phyloP scores from a whole-genome alignment of 2,888 invertebrate genomes.

The Netelia melanura region DNA sequence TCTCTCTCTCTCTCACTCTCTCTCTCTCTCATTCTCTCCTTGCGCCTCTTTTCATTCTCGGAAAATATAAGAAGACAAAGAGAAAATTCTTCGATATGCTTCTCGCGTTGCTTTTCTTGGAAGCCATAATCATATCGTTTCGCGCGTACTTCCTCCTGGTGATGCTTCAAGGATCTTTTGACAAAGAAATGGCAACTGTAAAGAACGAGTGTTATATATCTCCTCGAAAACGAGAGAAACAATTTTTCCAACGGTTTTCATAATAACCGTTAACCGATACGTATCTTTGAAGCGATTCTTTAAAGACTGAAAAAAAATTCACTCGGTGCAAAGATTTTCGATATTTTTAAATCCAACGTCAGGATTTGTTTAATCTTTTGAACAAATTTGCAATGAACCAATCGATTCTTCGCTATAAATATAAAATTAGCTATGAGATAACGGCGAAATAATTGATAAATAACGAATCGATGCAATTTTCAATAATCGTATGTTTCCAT shows the following conservation, averaged over 20 bases:
- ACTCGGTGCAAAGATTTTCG: no score
- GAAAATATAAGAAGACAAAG: conserved; percentile 30
- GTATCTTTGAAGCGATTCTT: not conserved
- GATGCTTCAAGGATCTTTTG: conserved; percentile 12
- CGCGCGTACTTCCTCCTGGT: no score
- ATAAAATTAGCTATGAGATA: no score
- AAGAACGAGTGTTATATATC: not conserved
- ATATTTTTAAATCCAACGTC: no score
- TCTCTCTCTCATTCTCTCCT: no score
- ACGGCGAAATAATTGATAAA: no score
- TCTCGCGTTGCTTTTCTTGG: conserved; percentile 19
- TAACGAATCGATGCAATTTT: no score
- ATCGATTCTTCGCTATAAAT: no score
- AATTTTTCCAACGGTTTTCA: not conserved
- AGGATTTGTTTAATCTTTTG: no score
- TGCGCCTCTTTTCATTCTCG: not conserved
- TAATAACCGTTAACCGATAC: not conserved
- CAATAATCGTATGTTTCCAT: no score
- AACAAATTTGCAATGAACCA: no score
- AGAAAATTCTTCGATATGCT: conserved; percentile 58
- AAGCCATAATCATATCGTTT: conserved; percentile 37
- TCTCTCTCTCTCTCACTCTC: not conserved
- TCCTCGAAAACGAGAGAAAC: not conserved
- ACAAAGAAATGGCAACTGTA: conserved; percentile 16
- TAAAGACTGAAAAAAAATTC: not conserved